Conservation (phyloP, 2,888 invertebrate species). For the Nomada lathburiana region DNA sequence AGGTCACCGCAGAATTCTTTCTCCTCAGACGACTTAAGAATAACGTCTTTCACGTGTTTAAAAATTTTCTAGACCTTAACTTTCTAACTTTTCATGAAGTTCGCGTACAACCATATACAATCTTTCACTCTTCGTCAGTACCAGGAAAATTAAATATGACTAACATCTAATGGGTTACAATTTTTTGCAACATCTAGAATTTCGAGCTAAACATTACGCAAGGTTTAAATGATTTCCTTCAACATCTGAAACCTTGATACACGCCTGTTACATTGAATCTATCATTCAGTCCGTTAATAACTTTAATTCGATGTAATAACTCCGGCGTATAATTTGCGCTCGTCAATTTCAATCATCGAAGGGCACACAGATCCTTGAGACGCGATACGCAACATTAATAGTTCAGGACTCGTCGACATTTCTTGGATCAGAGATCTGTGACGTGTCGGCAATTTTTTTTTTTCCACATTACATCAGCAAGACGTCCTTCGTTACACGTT, state of each 20-base stretch:
- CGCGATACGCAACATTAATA: not conserved
- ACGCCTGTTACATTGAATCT: not conserved
- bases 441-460: conserved; percentile 27
- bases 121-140: too few relatives aligned
- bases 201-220: not conserved
- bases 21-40: not conserved
- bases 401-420: not conserved
- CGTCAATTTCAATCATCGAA: not conserved
- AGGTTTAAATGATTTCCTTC: accelerated
- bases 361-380: not conserved
- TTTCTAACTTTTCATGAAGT: not conserved
- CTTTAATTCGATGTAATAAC: not conserved
- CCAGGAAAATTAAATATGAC: too few relatives aligned
- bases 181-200: too few relatives aligned
- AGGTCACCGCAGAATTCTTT: not conserved
- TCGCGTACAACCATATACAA: too few relatives aligned
- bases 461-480: not conserved
- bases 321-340: too few relatives aligned
- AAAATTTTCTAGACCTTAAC: not conserved
- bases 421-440: conserved; percentile 8
- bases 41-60: not conserved
- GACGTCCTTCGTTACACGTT: conserved; percentile 28
- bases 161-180: too few relatives aligned
- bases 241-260: not conserved
- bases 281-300: not conserved